Evolutionary conservation across 1,140 invertebrate genomes (phyloP).

Genomic region (Aethina tumida): DNA sequence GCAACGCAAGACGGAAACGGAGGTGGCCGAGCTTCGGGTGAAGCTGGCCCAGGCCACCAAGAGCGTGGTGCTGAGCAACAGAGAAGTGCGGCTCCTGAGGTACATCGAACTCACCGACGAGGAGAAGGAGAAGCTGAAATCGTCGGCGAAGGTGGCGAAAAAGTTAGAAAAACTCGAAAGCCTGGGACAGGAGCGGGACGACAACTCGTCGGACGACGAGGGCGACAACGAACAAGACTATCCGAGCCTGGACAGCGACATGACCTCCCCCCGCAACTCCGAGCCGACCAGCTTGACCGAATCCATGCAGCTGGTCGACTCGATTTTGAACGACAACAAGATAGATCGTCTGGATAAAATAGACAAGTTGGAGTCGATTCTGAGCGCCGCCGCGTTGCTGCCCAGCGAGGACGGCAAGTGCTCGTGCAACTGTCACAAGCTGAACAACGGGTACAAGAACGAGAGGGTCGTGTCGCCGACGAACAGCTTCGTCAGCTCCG

Average conservation of each 20-base stretch:
- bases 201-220: slow-evolving; percentile 33
- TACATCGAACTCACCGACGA: slow-evolving; percentile 89
- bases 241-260: slow-evolving; percentile 57
- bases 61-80: slow-evolving; percentile 82
- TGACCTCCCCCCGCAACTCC: slow-evolving; percentile 59
- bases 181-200: slow-evolving; percentile 51
- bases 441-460: slow-evolving; percentile 31
- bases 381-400: slow-evolving; percentile 62
- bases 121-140: slow-evolving; percentile 84
- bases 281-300: slow-evolving; percentile 83
- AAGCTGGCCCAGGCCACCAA: slow-evolving; percentile 74
- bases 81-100: slow-evolving; percentile 80
- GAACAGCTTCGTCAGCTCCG: slow-evolving; percentile 21
- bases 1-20: slow-evolving; percentile 80
- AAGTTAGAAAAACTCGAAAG: slow-evolving; percentile 85
- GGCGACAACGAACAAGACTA: slow-evolving; percentile 65
- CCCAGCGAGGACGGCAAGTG: slow-evolving; percentile 32
- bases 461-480: slow-evolving; percentile 38
- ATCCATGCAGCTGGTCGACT: slow-evolving; percentile 82
- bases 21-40: slow-evolving; percentile 75
- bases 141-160: slow-evolving; percentile 84
- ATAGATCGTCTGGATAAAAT: slow-evolving; percentile 82
- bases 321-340: slow-evolving; percentile 69
- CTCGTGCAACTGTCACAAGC: slow-evolving; percentile 29
- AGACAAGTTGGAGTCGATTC: slow-evolving; percentile 72